Evolutionary conservation across 2,888 invertebrate species (phyloP), one percentile per base, ranked within the genome.

Genomic region (Alloscopus bannaensis): DNA sequence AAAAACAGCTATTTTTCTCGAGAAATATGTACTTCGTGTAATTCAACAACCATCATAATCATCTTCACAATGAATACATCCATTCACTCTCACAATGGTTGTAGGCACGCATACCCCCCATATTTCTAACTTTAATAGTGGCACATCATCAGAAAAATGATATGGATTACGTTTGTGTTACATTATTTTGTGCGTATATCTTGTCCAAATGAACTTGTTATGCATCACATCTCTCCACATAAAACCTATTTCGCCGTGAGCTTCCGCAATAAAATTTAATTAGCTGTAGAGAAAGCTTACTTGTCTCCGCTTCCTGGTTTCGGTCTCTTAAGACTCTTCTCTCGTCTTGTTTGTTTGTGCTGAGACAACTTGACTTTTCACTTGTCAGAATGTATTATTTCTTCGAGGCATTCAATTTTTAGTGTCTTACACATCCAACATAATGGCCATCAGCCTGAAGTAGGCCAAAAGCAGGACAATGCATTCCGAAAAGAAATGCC

Each of bases 241-340:
- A 1, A 47, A 20, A 16, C 20, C 26, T 26, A 26, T 69, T 69
- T 76, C 76, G 42, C 64, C 31, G 52, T 40, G 50, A 64, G 65
- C 57, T 71, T 59, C 59, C 65, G 70, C 59, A 59, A 70, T 78
- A 78, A 78, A 78, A 78, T 78, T 78, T 78, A 78, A 78, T 78
- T 78, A 78, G 65, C 71, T 78, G 65, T 71, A 65, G 36, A 64
- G 71, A n/a, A n/a, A n/a, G n/a, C n/a, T n/a, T 8, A 45, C 45
- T 45, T 8, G 45, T 45, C 8, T 45, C n/a, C 13, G 45, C 18
- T n/a, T 45, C 45, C n/a, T n/a, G n/a, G n/a, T n/a, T n/a, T n/a
- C n/a, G n/a, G n/a, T n/a, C n/a, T n/a, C n/a, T n/a, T n/a, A n/a
- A n/a, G n/a, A n/a, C n/a, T n/a, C n/a, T 8, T 36, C 42, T 42